Evolutionary conservation across 2,888 invertebrate genomes (phyloP), one percentile per base, ranked within the genome.

Genomic region (Protophormia terraenovae): DNA sequence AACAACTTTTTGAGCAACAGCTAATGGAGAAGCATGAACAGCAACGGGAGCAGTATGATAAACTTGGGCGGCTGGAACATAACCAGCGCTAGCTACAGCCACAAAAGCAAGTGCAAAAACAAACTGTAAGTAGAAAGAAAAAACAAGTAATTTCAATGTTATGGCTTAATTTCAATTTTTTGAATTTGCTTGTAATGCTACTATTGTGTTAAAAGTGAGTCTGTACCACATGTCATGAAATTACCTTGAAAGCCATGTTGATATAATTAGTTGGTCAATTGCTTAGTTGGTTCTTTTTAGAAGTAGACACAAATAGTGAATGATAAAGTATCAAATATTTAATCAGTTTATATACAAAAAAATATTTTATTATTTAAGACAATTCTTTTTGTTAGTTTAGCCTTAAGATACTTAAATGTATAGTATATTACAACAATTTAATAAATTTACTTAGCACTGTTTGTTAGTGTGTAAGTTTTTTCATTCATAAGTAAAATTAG

Each of bases 171-270:
- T 41, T 4, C 4, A n/a, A 41, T 41, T 6, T 45, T 45, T n/a
- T n/a, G n/a, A 45, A 45, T 41, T 50, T 67, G 58, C 35, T 58
- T 45, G 58, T 58, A 77, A 77, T 24, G 27, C 6, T 19, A 10
- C 4, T 47, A n/a, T 27, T 35, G 35, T 6, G 8, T 35, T 35
- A n/a, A n/a, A n/a, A 4, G n/a, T 14, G 38, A 12, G 14, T 10
- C 12, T 8, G 10, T 3, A 14, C 14, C 41, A n/a, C 41, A 41
- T 41, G 14, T n/a, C 0, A 10, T 10, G 32, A 41, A 41, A 14
- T 55, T 83, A 91, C 91, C 90, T 90, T 91, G 89, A 90, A 90
- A 82, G 91, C 91, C 91, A 91, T 91, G 77, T 89, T 90, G 72
- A n/a, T n/a, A 41, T 4, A 81, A 73, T 78, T 75, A 73, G 62